Conservation (phyloP, 2,888 invertebrate species). For the Epiblema foenella region DNA sequence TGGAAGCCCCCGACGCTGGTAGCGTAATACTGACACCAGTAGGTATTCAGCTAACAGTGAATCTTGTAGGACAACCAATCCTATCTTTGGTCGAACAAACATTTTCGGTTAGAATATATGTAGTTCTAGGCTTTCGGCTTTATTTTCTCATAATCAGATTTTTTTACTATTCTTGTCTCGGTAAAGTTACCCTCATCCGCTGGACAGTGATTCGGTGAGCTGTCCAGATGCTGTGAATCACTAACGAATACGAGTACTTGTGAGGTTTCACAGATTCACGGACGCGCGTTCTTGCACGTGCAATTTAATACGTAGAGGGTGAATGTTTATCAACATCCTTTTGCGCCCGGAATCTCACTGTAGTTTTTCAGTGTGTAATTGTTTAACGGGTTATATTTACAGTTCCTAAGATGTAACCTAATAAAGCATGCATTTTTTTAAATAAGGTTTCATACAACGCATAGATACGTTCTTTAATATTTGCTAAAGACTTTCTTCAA, state of each 20-base stretch:
- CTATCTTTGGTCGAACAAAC: too few relatives aligned
- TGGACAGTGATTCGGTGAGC: background rate
- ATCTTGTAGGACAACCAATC: too few relatives aligned
- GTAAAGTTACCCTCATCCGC: background rate
- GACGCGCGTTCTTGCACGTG: conserved; percentile 30
- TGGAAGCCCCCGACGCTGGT: too few relatives aligned
- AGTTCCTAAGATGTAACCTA: background rate
- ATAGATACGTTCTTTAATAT: too few relatives aligned
- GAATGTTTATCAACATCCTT: conserved; percentile 34
- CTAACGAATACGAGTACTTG: conserved; percentile 1
- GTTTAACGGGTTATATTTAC: background rate
- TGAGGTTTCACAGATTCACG: conserved; percentile 35
- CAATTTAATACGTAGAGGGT: conserved; percentile 36
- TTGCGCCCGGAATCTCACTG: background rate
- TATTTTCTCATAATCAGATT: too few relatives aligned
- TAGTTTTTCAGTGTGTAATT: background rate
- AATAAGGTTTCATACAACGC: too few relatives aligned
- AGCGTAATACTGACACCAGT: too few relatives aligned
- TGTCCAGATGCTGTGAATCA: conserved; percentile 30
- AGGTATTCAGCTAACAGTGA: too few relatives aligned
- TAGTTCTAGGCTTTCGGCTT: too few relatives aligned
- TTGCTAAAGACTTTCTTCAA: too few relatives aligned
- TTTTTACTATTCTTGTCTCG: background rate
- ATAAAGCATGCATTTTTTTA: too few relatives aligned
- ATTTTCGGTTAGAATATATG: too few relatives aligned